A percentile compares a stretch with the other conserved stretches of the same genome.
Evolutionary conservation across 2,888 invertebrate species (phyloP).

Genomic region (Tipula lateralis): DNA sequence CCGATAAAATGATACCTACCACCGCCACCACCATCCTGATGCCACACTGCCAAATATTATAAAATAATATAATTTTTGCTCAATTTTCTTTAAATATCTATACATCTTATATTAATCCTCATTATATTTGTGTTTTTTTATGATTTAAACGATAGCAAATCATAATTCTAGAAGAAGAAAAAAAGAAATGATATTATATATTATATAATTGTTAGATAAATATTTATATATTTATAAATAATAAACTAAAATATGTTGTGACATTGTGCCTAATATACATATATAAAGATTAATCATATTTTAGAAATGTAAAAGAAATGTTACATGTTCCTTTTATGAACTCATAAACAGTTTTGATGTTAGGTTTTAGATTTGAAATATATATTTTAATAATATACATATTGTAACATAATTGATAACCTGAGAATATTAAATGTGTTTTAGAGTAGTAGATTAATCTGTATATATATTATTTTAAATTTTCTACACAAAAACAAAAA

Average conservation of each 20-base stretch:
- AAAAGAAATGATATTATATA: background rate
- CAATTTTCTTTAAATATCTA: conserved; percentile 14
- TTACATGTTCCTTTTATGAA: background rate
- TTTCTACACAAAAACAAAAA: background rate
- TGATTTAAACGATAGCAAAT: background rate
- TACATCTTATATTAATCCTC: background rate
- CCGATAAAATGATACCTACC: background rate
- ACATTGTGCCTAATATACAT: conserved; percentile 27
- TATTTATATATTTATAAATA: background rate
- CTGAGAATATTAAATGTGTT: background rate
- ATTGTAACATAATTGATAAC: background rate
- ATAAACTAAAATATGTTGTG: conserved; percentile 27
- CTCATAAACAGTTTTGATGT: background rate
- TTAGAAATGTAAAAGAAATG: conserved; percentile 25
- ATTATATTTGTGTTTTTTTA: background rate
- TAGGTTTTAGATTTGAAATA: conserved; percentile 11
- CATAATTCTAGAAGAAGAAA: conserved; percentile 2
- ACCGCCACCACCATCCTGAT: background rate
- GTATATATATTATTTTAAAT: conserved; percentile 3
- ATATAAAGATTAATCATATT: background rate
- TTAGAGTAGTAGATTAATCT: conserved; percentile 11
- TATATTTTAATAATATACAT: background rate
- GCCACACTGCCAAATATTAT: background rate
- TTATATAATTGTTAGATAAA: conserved; percentile 1
- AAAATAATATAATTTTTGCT: background rate